Evolutionary conservation across 1,140 invertebrate species (phyloP), one percentile per base, ranked within the genome.

Genomic region (Diachasmimorpha longicaudata): DNA sequence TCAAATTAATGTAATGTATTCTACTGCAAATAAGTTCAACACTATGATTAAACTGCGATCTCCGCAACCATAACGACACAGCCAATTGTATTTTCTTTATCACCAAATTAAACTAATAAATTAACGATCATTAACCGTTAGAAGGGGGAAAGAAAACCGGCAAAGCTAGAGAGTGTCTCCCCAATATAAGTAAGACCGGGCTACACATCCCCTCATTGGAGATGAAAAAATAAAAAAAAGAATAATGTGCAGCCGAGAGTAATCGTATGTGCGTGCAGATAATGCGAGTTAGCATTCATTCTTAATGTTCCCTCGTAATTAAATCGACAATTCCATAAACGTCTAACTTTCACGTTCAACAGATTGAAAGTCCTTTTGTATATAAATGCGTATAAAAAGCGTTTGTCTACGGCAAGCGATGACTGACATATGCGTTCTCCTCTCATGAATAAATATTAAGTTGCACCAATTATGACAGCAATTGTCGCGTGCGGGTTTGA

Each of bases 21-120:
- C 88, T 89, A 89, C 86, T 89, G 88, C 87, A 89, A 89, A 88
- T 88, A 88, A 88, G 86, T 88, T 88, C 86, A 89, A 88, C 85
- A 87, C 86, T 88, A 88, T 85, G 74, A 75, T 70, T 85, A 84
- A 88, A 89, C 88, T 89, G 88, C 88, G 83, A 87, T 72, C 86
- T 88, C 88, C 88, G 88, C 87, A 89, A 89, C 88, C 87, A 89
- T 88, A 89, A 89, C 88, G 83, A 85, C 79, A 85, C 70, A 75
- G 73, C 77, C 77, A 72, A 68, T 58, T 44, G 23, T 44, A n/a
- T n/a, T n/a, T n/a, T n/a, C n/a, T 63, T 70, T 70, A 70, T 55
- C 44, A 21, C 11, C 58, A 9, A 63, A 75, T 31, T 8, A 75
- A 52, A 72, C 74, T n/a, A 74, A 42, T 4, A 76, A 71, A 19